Conservation (phyloP, 92 coral and sea anemone genomes). For the Epizoanthus rinbou region DNA sequence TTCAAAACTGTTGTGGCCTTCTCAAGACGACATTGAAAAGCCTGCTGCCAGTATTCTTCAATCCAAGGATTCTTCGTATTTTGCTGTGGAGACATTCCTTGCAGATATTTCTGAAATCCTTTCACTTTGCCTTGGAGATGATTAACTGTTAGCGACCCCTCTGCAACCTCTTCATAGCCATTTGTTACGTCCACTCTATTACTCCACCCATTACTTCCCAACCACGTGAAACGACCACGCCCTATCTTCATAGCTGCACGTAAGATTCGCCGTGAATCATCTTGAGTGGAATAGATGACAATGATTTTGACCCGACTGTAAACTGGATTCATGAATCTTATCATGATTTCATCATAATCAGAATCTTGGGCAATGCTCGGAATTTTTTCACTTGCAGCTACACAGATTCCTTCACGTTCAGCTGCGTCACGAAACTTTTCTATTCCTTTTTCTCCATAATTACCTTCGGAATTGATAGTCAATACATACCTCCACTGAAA, state of each 20-base stretch:
- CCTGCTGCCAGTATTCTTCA: slow-evolving; percentile 88
- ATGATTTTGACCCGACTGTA: slow-evolving; percentile 56
- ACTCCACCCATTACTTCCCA: slow-evolving; percentile 99
- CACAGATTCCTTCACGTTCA: slow-evolving; percentile 63
- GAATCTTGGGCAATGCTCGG: slow-evolving; percentile 54
- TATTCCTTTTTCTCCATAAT: slow-evolving; percentile 83
- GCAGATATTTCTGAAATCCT: slow-evolving; percentile 68
- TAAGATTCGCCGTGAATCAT: slow-evolving; percentile 80
- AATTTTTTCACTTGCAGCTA: slow-evolving; percentile 55
- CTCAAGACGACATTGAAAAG: slow-evolving; percentile 59
- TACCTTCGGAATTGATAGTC: slow-evolving; percentile 77
- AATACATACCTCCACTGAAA: slow-evolving; percentile 87
- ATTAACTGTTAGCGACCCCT: slow-evolving; percentile 86
- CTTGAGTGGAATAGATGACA: slow-evolving; percentile 77
- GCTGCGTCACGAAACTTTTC: slow-evolving; percentile 56
- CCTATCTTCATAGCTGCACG: slow-evolving; percentile 69
- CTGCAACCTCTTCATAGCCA: slow-evolving; percentile 80
- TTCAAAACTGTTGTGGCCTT: slow-evolving; percentile 52
- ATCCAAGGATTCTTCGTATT: slow-evolving; percentile 74
- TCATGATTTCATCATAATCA: slow-evolving; percentile 48
- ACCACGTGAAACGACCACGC: slow-evolving; percentile 72
- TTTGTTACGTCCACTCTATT: slow-evolving; percentile 83
- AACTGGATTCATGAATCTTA: not conserved
- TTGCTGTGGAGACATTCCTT: slow-evolving; percentile 47
- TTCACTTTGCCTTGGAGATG: slow-evolving; percentile 82